phyloP scores from a whole-genome alignment of 2,113 vertebrate genomes.

The Xiphophorus hellerii region DNA sequence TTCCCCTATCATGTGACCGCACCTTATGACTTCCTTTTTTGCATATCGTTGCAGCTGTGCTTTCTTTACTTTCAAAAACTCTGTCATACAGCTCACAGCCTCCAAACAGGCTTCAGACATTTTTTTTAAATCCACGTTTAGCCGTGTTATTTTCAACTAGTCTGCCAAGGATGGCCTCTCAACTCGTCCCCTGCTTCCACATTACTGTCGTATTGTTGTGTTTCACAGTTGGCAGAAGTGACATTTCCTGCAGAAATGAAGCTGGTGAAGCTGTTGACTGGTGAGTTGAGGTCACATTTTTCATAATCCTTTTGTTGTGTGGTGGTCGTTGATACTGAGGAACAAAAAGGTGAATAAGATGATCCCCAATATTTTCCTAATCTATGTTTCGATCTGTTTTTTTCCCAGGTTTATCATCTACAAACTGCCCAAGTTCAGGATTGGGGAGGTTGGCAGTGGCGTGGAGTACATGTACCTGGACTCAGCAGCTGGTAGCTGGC shows the following conservation, averaged over 20 bases:
- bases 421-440: conserved; percentile 85
- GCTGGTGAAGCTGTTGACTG: conserved; percentile 89
- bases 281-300: conserved; percentile 77
- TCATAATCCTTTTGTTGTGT: background rate
- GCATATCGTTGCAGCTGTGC: conserved; percentile 39
- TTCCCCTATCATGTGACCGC: conserved; percentile 58
- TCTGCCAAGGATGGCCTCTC: conserved; percentile 32
- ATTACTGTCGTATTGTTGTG: conserved; percentile 19
- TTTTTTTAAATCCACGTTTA: background rate
- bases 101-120: conserved; percentile 10
- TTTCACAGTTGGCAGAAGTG: conserved; percentile 22
- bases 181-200: background rate
- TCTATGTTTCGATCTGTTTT: no score
- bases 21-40: conserved; percentile 71
- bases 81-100: background rate
- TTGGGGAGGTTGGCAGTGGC: conserved; percentile 75
- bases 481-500: conserved; percentile 79
- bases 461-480: conserved; percentile 93
- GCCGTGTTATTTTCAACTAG: background rate
- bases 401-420: conserved; percentile 88
- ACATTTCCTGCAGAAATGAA: conserved; percentile 89
- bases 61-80: conserved; percentile 31
- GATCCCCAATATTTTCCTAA: background rate
- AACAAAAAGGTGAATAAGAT: background rate
- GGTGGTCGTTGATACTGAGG: background rate